These are phyloP conservation scores for Stomorhina lunata DNA, from an alignment of 2,888 invertebrate species.

Conservation along the genomic window DNA sequence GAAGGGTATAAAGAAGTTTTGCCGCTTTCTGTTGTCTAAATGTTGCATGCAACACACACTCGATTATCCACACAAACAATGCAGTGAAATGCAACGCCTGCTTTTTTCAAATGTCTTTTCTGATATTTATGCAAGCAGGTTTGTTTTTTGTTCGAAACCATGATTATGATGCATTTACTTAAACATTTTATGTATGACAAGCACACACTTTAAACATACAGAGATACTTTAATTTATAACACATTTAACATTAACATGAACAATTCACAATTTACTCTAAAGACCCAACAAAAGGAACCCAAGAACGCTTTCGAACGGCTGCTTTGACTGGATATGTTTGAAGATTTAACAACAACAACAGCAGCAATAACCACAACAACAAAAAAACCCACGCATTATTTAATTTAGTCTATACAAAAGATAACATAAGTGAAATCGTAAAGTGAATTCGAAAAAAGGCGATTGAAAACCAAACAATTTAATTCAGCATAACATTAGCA, in stretches of 20 bases:
- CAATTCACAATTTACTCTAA: not conserved
- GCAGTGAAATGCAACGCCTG: conserved; percentile 56
- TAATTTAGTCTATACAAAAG: conserved; percentile 64
- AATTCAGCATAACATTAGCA: conserved; percentile 66
- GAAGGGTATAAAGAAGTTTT: conserved; percentile 61
- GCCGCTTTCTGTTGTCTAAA: conserved; percentile 46
- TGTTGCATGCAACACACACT: conserved; percentile 15
- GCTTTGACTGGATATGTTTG: conserved; percentile 45
- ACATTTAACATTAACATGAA: conserved; percentile 53
- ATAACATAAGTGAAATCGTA: conserved; percentile 33
- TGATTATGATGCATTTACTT: conserved; percentile 66
- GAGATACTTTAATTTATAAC: conserved; percentile 51
- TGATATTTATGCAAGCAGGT: conserved; percentile 25
- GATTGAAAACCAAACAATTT: conserved; percentile 50
- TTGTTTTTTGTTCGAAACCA: conserved; percentile 37
- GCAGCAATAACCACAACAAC: not conserved
- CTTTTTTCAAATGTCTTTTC: conserved; percentile 4
- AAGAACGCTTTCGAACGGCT: too few species aligned
- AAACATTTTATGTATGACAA: conserved; percentile 64
- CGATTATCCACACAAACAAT: conserved; percentile 24
- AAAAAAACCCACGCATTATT: conserved; percentile 64
- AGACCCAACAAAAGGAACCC: conserved; percentile 34
- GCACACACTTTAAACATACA: conserved; percentile 49
- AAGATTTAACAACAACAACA: conserved; percentile 21
- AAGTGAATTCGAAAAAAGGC: not conserved